Percentiles rank a stretch among this genome's conserved stretches.
phyloP scores from a whole-genome alignment of 2,113 vertebrate species.

The Dasyurus viverrinus region DNA sequence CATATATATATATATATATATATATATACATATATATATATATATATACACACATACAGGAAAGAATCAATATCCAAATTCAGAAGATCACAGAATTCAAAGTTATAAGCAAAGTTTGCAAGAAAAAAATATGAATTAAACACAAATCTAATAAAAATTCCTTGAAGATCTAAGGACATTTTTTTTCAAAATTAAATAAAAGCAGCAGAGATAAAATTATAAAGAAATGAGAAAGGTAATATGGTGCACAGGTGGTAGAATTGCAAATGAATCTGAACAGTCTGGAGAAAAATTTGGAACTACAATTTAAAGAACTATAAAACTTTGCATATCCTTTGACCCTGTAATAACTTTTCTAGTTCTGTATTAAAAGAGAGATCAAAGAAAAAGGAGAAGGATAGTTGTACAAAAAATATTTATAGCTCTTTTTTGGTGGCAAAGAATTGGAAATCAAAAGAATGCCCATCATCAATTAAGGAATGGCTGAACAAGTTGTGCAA shows the following conservation, averaged over 20 bases:
- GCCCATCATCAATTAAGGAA: not conserved
- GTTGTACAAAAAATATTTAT: not conserved
- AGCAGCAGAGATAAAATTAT: not conserved
- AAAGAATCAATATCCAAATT: not conserved
- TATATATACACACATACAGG: no score
- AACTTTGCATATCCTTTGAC: not conserved
- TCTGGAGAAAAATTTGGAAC: not conserved
- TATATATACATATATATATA: no score
- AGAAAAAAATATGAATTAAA: not conserved
- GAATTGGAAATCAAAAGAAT: not conserved
- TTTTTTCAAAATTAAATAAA: not conserved
- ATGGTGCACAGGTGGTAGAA: not conserved
- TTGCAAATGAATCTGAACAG: not conserved
- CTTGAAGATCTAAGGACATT: not conserved
- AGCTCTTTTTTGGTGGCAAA: not conserved
- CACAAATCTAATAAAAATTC: not conserved
- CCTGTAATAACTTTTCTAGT: not conserved
- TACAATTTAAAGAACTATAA: not conserved
- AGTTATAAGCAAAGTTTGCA: not conserved
- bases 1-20: no score
- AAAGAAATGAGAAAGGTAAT: not conserved
- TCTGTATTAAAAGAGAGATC: not conserved
- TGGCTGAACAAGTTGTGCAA: not conserved
- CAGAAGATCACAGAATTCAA: not conserved
- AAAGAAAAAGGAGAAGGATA: not conserved